Base-by-base conservation (phyloP, 2,797 vertebrate genomes). In the Apogon hyalosoma region DNA sequence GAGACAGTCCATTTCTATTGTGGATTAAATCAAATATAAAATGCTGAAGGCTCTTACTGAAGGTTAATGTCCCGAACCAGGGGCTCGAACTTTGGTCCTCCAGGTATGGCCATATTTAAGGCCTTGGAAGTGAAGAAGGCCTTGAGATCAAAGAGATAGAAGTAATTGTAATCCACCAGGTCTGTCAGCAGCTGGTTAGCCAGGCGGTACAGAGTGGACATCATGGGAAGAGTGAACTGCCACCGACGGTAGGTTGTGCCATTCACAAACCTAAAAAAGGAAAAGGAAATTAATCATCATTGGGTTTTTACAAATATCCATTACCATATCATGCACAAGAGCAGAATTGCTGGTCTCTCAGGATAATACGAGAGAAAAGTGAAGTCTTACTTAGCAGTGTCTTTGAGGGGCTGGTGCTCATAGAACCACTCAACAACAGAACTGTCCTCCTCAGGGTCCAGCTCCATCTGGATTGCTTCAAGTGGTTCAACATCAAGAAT, bases 41-140 rank as follows among this genome's bases (percentile, higher is more conserved):
- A 79, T 3, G 3, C 2, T 8, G 0, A 3, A 19, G 18, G 42
- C 51, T 77, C 97, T 93, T 95, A 99, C 98, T 99, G 98, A 15
- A 99, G 93, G 80, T 99, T 99, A 80, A 99, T 96, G 87, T 99
- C 98, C 59, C 98, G 93, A 84, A 99, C 98, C 15, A 99, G 94
- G 0, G 98, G 98, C 82, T 99, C 98, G 80, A 99, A 99, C 88
- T 99, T 99, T 5, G 98, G 98, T 2, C 98, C 98, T 33, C 98
- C 98, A 1, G 98, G 98, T 76, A 99, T 99, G 67, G 98, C 98
- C 98, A 99, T 99, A 80, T 99, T 99, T 52, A 99, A 93, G 0
- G 98, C 98, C 86, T 99, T 99, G 45, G 98, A 99, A 6, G 98
- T 99, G 86, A 99, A 99, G 88, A 99, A 99, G 0, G 98, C 98